A percentile compares a stretch with the other conserved stretches of the same genome.
These are phyloP conservation scores for Rhinichthys osculus DNA, from an alignment of 2,797 vertebrate species.

Conservation along the genomic window DNA sequence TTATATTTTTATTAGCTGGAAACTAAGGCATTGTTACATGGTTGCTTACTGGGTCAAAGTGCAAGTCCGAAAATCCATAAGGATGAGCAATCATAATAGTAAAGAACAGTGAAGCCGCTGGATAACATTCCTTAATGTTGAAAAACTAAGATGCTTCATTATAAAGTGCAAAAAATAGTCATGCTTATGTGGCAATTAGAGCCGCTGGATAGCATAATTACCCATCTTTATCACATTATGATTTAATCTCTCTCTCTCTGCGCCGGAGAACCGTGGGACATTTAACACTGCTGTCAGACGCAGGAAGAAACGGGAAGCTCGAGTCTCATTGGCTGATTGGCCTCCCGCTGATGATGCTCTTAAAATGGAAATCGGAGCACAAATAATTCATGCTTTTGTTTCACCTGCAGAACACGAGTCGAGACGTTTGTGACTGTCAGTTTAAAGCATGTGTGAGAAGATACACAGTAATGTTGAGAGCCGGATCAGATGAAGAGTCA, in stretches of 20 bases:
- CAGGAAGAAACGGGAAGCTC: slow-evolving; percentile 20
- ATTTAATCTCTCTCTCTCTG: slow-evolving; percentile 27
- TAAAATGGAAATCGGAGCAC: slow-evolving; percentile 5
- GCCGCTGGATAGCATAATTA: slow-evolving; percentile 32
- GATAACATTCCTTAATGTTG: not conserved
- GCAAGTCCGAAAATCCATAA: too few species aligned
- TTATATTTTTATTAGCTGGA: not conserved
- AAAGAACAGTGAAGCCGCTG: not conserved
- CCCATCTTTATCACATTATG: slow-evolving; percentile 30
- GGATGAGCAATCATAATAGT: not conserved
- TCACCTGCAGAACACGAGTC: slow-evolving; percentile 3
- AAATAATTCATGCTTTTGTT: slow-evolving; percentile 35
- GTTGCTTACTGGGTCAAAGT: not conserved
- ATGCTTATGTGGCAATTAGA: slow-evolving; percentile 40
- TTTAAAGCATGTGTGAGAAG: not conserved
- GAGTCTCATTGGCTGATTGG: slow-evolving; percentile 29
- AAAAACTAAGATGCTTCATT: slow-evolving; percentile 21
- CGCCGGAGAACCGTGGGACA: not conserved
- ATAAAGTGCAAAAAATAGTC: slow-evolving; percentile 36
- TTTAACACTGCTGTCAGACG: slow-evolving; percentile 42
- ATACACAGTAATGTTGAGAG: not conserved
- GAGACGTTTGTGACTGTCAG: not conserved
- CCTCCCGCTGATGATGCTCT: not conserved
- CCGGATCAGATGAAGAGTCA: not conserved
- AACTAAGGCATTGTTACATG: not conserved